Base-by-base conservation (phyloP, 2,888 invertebrate genomes). In the Dolichopus griseipennis region DNA sequence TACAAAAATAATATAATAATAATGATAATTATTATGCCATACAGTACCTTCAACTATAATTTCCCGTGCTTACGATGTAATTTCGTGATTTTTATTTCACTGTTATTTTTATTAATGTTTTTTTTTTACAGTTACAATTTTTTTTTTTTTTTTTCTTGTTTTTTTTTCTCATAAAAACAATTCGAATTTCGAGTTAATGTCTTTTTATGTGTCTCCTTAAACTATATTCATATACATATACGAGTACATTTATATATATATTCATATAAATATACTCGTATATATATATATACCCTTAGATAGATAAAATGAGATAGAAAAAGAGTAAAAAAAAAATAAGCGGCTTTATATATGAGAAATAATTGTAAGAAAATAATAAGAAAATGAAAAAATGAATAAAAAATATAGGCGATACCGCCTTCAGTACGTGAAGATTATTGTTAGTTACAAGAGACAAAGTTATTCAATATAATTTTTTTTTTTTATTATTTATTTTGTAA, bases 11-110 rank as follows among this genome's bases (percentile, higher is more conserved):
- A 41, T 12, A 9, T 41, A 15, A 41, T 41, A 52, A 52, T 52
- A 52, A 52, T 52, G 18, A 52, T 52, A 52, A 52, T 52, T 52
- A 52, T 52, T 52, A 52, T 52, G 52, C 52, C 52, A 52, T 52
- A 52, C 52, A 52, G 52, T 52, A 52, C 52, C 52, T 52, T 52
- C 15, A 52, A 52, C 52, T 52, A 18, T 52, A 52, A 52, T 52
- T 52, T 52, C 52, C 52, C 52, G 15, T 52, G 52, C 52, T 52
- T 18, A 52, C 52, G n/a, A n/a, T 52, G 52, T 52, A 52, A 52
- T 52, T 52, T 52, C n/a, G 52, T 52, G 52, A 52, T 52, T 52
- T 52, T 52, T 52, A 52, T 52, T 18, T 52, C 52, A 15, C 52
- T 52, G 18, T 52, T 52, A 5, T 18, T n/a, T 15, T 52, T 12